Conservation (phyloP, 1,140 invertebrate genomes). For the Caenorhabditis brenneri region DNA sequence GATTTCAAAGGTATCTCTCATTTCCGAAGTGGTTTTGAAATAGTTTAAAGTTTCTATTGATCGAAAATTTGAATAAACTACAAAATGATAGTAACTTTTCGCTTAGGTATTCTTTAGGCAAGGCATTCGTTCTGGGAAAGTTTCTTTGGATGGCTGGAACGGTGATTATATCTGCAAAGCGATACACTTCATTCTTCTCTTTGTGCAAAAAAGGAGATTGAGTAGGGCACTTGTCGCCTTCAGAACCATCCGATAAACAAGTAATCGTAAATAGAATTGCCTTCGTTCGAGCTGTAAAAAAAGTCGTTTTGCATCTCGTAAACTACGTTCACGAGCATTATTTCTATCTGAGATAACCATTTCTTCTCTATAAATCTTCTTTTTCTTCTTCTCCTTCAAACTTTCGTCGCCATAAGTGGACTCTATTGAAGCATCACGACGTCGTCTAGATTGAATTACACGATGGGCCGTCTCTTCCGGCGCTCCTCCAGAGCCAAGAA, state of each 20-base stretch:
- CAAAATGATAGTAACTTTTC: too few relatives aligned
- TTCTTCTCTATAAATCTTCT: background rate
- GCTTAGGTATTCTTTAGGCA: too few relatives aligned
- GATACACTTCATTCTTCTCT: too few relatives aligned
- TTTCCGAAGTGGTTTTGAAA: too few relatives aligned
- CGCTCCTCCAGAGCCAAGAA: slow-evolving; percentile 14
- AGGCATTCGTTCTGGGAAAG: too few relatives aligned
- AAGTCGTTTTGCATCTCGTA: background rate
- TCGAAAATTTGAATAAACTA: too few relatives aligned
- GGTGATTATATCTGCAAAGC: too few relatives aligned
- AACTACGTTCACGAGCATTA: background rate
- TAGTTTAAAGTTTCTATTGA: too few relatives aligned
- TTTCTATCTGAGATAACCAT: background rate
- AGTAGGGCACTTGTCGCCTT: background rate
- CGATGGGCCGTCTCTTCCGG: slow-evolving; percentile 39
- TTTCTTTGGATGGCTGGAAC: too few relatives aligned
- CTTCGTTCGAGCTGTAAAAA: background rate
- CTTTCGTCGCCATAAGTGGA: slow-evolving; percentile 41
- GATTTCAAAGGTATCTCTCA: too few relatives aligned
- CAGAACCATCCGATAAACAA: background rate
- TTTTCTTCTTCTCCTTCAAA: background rate
- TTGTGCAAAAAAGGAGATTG: background rate
- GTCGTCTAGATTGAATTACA: slow-evolving; percentile 43
- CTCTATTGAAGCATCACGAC: slow-evolving; percentile 41
- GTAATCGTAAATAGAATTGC: background rate